These are phyloP conservation scores for Recurvirostra avosetta DNA, from an alignment of 2,113 vertebrate genomes.

Conservation along the genomic window DNA sequence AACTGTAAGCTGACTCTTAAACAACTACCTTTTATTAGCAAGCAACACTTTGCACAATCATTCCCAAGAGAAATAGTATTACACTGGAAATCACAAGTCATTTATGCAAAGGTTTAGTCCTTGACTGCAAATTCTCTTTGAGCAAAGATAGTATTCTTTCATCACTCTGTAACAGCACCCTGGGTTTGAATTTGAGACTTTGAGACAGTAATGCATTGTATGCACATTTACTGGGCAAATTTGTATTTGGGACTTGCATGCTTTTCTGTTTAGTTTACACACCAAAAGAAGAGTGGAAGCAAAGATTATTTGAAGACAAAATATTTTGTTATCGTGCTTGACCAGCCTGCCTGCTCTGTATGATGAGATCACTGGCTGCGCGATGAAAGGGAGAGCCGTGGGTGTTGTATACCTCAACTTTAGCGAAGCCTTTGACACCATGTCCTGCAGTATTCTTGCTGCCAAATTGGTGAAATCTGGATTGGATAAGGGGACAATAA, in stretches of 20 bases:
- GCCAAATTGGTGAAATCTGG: background rate
- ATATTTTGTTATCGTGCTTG: background rate
- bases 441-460: background rate
- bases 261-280: background rate
- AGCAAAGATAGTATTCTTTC: background rate
- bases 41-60: background rate
- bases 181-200: background rate
- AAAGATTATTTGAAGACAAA: background rate
- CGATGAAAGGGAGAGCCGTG: background rate
- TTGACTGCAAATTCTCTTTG: background rate
- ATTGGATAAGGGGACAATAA: background rate
- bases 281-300: background rate
- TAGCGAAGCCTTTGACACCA: rapidly evolving
- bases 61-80: background rate
- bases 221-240: background rate
- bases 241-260: background rate
- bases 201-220: background rate
- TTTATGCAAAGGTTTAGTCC: background rate
- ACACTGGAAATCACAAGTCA: background rate
- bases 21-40: background rate
- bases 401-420: background rate
- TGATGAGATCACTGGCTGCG: background rate
- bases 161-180: background rate
- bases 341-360: background rate
- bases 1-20: background rate